Conservation (phyloP, 1,140 invertebrate species). For the Tachypleus tridentatus region DNA sequence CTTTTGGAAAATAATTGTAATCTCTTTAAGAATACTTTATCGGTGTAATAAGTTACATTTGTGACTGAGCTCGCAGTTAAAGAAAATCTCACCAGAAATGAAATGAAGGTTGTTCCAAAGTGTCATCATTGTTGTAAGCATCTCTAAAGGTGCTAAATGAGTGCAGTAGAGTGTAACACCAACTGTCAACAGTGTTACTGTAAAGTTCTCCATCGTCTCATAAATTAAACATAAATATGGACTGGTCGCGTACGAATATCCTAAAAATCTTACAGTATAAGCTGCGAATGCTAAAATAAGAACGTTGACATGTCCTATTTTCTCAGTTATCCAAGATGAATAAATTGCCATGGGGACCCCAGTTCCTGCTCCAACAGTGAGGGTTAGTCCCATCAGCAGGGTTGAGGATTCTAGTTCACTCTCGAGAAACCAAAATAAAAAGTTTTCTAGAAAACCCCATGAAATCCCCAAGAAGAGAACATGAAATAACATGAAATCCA, state of each 20-base stretch:
- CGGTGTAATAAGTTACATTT: neutral
- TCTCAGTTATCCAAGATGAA: constrained; percentile 49
- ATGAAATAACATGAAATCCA: constrained; percentile 38
- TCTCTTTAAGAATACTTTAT: neutral
- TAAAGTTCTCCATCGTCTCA: constrained; percentile 68
- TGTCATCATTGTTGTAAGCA: constrained; percentile 67
- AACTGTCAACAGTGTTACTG: constrained; percentile 62
- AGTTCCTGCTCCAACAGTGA: constrained; percentile 10
- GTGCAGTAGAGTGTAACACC: constrained; percentile 69
- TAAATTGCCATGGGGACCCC: constrained; percentile 9
- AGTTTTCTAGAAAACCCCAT: constrained; percentile 14
- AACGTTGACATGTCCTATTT: constrained; percentile 66
- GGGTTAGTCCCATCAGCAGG: constrained; percentile 9
- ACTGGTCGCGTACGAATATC: constrained; percentile 64
- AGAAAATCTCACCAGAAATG: constrained; percentile 11
- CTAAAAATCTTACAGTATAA: constrained; percentile 59
- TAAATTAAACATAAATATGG: constrained; percentile 65
- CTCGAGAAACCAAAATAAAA: constrained; percentile 14
- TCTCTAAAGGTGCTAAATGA: constrained; percentile 58
- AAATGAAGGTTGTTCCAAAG: constrained; percentile 66
- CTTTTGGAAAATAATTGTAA: neutral
- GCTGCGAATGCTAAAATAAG: constrained; percentile 61
- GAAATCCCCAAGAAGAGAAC: constrained; percentile 40
- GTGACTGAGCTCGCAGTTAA: neutral
- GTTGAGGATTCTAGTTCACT: constrained; percentile 7